Evolutionary conservation across 2,797 vertebrate genomes (phyloP), one percentile per base, ranked within the genome.

Genomic region (Brachyrhaphis roseni): DNA sequence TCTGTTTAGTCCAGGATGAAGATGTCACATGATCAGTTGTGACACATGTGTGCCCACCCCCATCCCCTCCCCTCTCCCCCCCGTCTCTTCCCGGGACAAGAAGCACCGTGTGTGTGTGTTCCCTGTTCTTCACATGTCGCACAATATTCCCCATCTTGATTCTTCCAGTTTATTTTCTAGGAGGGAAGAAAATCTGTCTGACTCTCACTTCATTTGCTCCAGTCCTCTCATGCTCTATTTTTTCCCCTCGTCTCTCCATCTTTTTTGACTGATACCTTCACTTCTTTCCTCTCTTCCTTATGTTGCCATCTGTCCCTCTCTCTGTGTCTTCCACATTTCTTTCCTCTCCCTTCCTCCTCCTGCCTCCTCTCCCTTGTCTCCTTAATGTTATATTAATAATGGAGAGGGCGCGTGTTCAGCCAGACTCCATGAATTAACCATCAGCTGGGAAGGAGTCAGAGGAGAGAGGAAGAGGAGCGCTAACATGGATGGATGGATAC

Each of bases 361-460:
- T 66, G 84, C 81, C 88, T 78, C 80, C 74, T 78, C 75, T 85
- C 84, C 89, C 86, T 80, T 55, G 64, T 90, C 90, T 91, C 88
- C 91, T 90, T 93, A 92, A 94, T 95, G 93, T 93, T 93, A 83
- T 91, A 95, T 96, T 94, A 95, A 96, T 96, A 95, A 96, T 95
- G 93, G 88, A 95, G 91, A 94, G 84, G 89, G 87, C 92, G 92
- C 92, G 87, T 94, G 91, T 95, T 94, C 94, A 93, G 94, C 90
- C 91, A 92, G 93, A 93, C 91, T 94, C 89, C 92, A 96, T 96
- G 92, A 96, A 96, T 96, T 95, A 96, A 95, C 92, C 93, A 95
- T 94, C 89, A 91, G 85, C 83, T 91, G 90, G 89, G 89, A 94
- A 91, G 83, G 77, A 88, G 86, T 88, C 75, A 71, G 84, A 86